phyloP scores from a whole-genome alignment of 2,797 vertebrate genomes.

The Siniperca obscura region DNA sequence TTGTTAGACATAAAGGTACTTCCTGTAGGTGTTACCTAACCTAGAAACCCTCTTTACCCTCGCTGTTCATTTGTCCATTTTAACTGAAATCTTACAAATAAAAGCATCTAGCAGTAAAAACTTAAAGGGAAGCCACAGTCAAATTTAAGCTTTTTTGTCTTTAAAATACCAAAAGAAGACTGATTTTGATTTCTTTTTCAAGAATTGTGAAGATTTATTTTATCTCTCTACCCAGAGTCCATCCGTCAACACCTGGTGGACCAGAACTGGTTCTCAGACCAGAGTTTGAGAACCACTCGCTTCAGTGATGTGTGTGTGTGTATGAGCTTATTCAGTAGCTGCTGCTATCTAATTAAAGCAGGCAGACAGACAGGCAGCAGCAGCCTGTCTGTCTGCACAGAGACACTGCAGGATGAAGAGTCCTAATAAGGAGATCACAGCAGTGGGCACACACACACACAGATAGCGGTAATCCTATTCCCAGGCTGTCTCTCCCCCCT shows the following conservation, averaged over 20 bases:
- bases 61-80: background rate
- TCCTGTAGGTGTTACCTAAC: background rate
- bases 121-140: background rate
- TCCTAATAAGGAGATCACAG: slow-evolving; percentile 70
- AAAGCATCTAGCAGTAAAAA: background rate
- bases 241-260: background rate
- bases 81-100: no score
- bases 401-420: slow-evolving; percentile 45
- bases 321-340: slow-evolving; percentile 35
- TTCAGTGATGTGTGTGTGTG: slow-evolving; percentile 12
- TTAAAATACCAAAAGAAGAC: background rate
- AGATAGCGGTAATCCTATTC: slow-evolving; percentile 44
- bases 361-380: slow-evolving; percentile 46
- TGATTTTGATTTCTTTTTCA: background rate
- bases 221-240: background rate
- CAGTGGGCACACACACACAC: slow-evolving; percentile 2
- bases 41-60: background rate
- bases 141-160: background rate
- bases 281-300: slow-evolving; percentile 10
- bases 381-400: slow-evolving; percentile 47
- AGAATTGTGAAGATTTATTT: background rate
- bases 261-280: background rate
- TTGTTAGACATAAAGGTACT: background rate
- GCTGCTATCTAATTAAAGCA: slow-evolving; percentile 64
- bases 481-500: slow-evolving; percentile 33